These are phyloP conservation scores for Neuroterus valhalla DNA, from an alignment of 1,140 invertebrate genomes.

Conservation along the genomic window DNA sequence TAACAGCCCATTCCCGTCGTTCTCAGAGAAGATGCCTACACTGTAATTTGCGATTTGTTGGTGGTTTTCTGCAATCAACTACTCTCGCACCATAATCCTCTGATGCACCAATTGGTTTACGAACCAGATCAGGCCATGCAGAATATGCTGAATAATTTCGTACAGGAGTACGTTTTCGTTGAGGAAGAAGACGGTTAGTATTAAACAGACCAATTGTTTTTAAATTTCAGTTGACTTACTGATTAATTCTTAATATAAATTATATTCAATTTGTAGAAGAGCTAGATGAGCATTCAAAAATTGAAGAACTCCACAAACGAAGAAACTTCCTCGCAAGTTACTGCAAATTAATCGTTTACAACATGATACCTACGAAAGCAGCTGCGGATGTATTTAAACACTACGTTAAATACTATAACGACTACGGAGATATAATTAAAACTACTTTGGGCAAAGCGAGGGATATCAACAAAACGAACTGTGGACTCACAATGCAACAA, in stretches of 20 bases:
- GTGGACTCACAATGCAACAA: slow-evolving; percentile 94
- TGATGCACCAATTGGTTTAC: slow-evolving; percentile 85
- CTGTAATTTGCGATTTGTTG: slow-evolving; percentile 94
- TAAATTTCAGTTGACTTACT: no score
- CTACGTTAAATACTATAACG: slow-evolving; percentile 98
- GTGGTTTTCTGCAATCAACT: slow-evolving; percentile 96
- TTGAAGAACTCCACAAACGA: slow-evolving; percentile 96
- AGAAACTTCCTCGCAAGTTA: slow-evolving; percentile 97
- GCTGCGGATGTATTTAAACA: slow-evolving; percentile 97
- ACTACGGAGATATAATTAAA: slow-evolving; percentile 99
- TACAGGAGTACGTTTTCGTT: slow-evolving; percentile 95
- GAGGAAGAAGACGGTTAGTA: slow-evolving; percentile 86
- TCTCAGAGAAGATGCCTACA: slow-evolving; percentile 83
- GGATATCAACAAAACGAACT: slow-evolving; percentile 98
- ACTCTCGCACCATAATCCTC: slow-evolving; percentile 76
- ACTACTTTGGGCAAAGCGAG: slow-evolving; percentile 95
- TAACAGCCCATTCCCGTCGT: slow-evolving; percentile 56
- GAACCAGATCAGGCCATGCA: slow-evolving; percentile 88
- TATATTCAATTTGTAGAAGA: slow-evolving; percentile 76
- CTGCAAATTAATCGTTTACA: slow-evolving; percentile 98
- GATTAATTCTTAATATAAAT: no score
- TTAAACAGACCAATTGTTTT: neutral
- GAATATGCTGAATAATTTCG: slow-evolving; percentile 90
- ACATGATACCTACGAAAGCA: slow-evolving; percentile 93
- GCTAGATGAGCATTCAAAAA: slow-evolving; percentile 94